Conservation (phyloP, 2,888 invertebrate genomes). For the Eurytoma adleriae region DNA sequence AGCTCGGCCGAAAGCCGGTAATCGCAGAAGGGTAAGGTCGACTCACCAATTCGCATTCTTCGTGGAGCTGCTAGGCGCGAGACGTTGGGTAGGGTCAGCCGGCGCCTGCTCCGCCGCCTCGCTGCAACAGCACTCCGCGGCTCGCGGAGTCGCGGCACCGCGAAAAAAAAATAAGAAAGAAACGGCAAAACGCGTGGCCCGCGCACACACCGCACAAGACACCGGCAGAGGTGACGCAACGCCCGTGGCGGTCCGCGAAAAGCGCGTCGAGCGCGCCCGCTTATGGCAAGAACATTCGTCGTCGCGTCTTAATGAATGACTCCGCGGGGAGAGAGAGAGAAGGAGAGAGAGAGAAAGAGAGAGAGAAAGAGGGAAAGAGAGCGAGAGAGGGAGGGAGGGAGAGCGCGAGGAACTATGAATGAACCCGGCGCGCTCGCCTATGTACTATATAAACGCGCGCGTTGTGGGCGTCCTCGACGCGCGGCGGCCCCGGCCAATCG, state of each 20-base stretch:
- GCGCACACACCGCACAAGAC: not conserved
- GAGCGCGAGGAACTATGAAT: conserved; percentile 69
- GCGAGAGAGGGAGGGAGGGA: not conserved
- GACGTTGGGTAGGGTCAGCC: not conserved
- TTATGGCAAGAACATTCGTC: conserved; percentile 23
- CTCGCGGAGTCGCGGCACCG: not conserved
- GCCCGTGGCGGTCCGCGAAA: not conserved
- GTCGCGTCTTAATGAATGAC: conserved; percentile 33
- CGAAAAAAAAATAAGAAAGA: not conserved
- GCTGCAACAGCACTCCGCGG: not conserved
- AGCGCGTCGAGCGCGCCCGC: conserved; percentile 14
- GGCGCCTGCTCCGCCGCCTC: conserved; percentile 2
- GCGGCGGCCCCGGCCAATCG: conserved; percentile 66
- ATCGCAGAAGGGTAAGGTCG: too few species aligned
- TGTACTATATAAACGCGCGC: conserved; percentile 71
- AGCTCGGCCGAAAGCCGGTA: too few species aligned
- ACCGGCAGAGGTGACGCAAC: conserved; percentile 21
- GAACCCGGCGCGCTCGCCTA: conserved; percentile 59
- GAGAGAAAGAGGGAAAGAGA: too few species aligned
- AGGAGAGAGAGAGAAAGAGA: conserved; percentile 14
- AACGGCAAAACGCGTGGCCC: not conserved
- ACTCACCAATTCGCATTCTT: conserved; percentile 72
- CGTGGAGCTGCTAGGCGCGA: conserved; percentile 49
- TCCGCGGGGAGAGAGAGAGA: conserved; percentile 18
- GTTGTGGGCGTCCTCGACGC: conserved; percentile 70